Base-by-base conservation (phyloP, 2,797 vertebrate species). In the Pempheris klunzingeri region DNA sequence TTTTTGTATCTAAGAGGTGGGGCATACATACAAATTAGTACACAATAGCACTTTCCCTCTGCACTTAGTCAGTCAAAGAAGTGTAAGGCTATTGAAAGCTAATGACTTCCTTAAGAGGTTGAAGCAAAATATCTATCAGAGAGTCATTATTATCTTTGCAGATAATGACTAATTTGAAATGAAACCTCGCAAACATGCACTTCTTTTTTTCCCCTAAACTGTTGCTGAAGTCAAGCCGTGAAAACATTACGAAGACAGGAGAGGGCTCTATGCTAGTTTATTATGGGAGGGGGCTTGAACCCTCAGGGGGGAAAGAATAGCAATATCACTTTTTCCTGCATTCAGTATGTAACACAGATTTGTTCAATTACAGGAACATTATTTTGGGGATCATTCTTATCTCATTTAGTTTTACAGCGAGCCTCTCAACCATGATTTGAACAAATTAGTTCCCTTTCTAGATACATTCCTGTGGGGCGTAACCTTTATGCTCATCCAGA, bases 401-500 rank as follows among this genome's bases (percentile, higher is more conserved):
- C 60, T 77, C 38, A 47, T 50, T 78, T 10, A 24, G 39, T 71
- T 76, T 69, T 17, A 13, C 52, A 60, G 13, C 30, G 54, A 52
- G 28, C 47, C 20, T 70, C 26, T 73, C 63, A 36, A 39, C 47
- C 12, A 50, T 46, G 24, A 62, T 60, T 15, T 10, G 26, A 53
- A 53, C 43, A 75, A 64, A 77, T 76, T 0, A 65, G 81, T 78
- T 75, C n/a, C 17, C 55, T 38, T 60, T n/a, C n/a, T 22, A 24
- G 36, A 71, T 49, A 34, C 8, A 22, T 52, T 75, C 78, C 58
- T 39, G 7, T 28, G 78, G 64, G 71, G 86, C 47, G 18, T 78
- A 49, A 78, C 87, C 83, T 87, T 88, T 78, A 34, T 36, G 5
- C 52, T 71, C 59, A 63, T 82, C 54, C 13, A 41, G 68, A 73